phyloP scores from a whole-genome alignment of 35 echinoderm and acorn worm genomes.

The Acanthaster planci region DNA sequence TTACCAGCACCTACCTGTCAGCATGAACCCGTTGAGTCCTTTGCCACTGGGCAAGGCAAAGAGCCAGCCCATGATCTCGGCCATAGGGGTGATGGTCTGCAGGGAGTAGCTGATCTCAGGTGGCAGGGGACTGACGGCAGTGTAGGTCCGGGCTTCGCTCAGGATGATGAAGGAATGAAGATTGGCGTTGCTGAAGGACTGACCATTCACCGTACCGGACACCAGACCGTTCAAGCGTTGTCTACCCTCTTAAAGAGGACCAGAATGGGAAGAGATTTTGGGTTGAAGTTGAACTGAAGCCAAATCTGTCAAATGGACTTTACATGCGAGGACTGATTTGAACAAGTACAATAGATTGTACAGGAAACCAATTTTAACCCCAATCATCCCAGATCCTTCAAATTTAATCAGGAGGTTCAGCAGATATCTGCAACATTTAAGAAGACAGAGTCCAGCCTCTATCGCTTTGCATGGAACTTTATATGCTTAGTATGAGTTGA shows the following conservation, averaged over 20 bases:
- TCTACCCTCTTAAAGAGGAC: neutral
- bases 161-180: slow-evolving; percentile 70
- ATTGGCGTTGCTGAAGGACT: slow-evolving; percentile 34
- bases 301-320: too few species aligned
- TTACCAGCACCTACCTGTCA: slow-evolving; percentile 56
- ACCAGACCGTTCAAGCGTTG: slow-evolving; percentile 66
- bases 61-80: slow-evolving; percentile 77
- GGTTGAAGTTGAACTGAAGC: too few species aligned
- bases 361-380: too few species aligned
- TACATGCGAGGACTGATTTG: too few species aligned
- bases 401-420: too few species aligned
- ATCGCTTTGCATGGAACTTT: too few species aligned
- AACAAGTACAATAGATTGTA: too few species aligned
- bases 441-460: too few species aligned
- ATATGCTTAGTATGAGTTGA: too few species aligned
- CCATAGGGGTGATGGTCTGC: slow-evolving; percentile 61
- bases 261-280: too few species aligned
- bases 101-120: slow-evolving; percentile 52
- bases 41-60: slow-evolving; percentile 73
- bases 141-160: slow-evolving; percentile 65
- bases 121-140: slow-evolving; percentile 75
- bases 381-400: too few species aligned
- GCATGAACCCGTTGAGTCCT: slow-evolving; percentile 77
- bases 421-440: too few species aligned
- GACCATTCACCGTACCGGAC: slow-evolving; percentile 67